phyloP scores from a whole-genome alignment of 2,888 invertebrate species.

The Zelleria hepariella region DNA sequence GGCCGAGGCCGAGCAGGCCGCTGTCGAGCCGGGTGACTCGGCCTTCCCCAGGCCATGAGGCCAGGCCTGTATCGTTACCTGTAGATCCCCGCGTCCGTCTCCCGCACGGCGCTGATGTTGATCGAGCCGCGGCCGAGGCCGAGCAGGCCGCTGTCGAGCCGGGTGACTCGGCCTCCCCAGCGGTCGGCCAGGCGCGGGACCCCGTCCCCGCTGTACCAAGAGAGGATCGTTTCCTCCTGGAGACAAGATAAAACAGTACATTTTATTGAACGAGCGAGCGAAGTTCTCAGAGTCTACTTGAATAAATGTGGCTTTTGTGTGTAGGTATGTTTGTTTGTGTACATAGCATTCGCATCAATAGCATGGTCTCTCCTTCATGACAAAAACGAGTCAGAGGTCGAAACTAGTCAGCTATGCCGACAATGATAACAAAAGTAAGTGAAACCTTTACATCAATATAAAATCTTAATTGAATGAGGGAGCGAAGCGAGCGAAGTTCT shows the following conservation, averaged over 20 bases:
- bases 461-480: no score
- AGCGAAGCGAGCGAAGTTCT: no score
- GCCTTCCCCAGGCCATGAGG: slow-evolving; percentile 77
- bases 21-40: slow-evolving; percentile 77
- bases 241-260: neutral
- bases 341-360: no score
- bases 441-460: no score
- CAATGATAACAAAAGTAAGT: no score
- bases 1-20: slow-evolving; percentile 60
- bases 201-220: slow-evolving; percentile 82
- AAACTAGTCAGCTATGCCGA: no score
- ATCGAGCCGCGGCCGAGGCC: slow-evolving; percentile 78
- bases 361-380: no score
- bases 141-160: slow-evolving; percentile 64
- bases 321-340: no score
- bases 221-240: slow-evolving; percentile 84
- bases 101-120: slow-evolving; percentile 88
- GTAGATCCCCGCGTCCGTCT: slow-evolving; percentile 92
- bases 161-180: slow-evolving; percentile 81
- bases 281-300: no score
- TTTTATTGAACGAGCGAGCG: neutral
- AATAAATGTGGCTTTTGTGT: no score
- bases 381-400: no score
- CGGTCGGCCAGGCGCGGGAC: slow-evolving; percentile 82
- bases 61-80: slow-evolving; percentile 44